A percentile compares a stretch with the other conserved stretches of the same genome.
Conservation (phyloP, 2,797 vertebrate species). For the Thunnus albacares region DNA sequence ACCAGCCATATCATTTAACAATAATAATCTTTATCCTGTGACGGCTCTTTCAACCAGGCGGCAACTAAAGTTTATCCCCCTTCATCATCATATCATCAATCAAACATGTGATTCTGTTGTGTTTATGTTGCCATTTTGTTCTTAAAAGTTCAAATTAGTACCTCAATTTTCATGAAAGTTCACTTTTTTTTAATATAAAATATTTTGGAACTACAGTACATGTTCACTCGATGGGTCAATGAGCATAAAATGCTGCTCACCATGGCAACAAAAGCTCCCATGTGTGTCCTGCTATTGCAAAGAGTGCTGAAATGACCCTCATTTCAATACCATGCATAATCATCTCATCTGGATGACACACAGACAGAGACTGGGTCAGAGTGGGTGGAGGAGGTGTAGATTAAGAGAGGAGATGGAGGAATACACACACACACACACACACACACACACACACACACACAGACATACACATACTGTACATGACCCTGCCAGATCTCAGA, state of each 20-base stretch:
- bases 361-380: constrained; percentile 43
- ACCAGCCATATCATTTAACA: no score
- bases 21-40: background rate
- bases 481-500: constrained; percentile 1
- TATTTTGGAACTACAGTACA: background rate
- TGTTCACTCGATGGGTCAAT: background rate
- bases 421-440: constrained; percentile 15
- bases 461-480: background rate
- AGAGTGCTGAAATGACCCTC: constrained; percentile 36
- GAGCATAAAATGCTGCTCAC: constrained; percentile 25
- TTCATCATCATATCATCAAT: no score
- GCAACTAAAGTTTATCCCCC: background rate
- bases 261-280: constrained; percentile 53
- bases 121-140: background rate
- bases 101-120: background rate
- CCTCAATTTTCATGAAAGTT: background rate
- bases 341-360: constrained; percentile 39
- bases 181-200: background rate
- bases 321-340: constrained; percentile 67
- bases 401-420: constrained; percentile 11
- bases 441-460: constrained; percentile 8
- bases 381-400: constrained; percentile 21
- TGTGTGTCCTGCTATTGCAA: constrained; percentile 30
- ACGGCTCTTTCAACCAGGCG: background rate
- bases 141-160: background rate